phyloP scores from a whole-genome alignment of 2,797 vertebrate species.

The Poeciliopsis turneri region DNA sequence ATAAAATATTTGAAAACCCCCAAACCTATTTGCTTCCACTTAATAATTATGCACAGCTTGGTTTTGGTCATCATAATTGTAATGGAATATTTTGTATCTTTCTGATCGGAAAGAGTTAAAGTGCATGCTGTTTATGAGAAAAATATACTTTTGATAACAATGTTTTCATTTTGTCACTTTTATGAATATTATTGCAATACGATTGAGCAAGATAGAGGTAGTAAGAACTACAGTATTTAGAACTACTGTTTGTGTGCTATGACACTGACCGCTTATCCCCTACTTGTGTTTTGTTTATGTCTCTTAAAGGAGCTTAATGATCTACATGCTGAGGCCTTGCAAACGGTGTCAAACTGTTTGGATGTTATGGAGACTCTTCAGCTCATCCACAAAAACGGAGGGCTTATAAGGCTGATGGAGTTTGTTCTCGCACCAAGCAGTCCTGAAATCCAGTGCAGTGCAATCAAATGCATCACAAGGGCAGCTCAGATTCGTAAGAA shows the following conservation, averaged over 20 bases:
- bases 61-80: not conserved
- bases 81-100: not conserved
- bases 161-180: not conserved
- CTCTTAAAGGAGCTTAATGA: slow-evolving; percentile 84
- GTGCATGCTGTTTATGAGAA: not conserved
- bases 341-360: slow-evolving; percentile 87
- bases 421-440: slow-evolving; percentile 78
- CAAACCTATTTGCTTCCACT: not conserved
- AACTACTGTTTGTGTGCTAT: not conserved
- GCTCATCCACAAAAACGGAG: slow-evolving; percentile 80
- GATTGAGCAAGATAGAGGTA: not conserved
- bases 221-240: not conserved
- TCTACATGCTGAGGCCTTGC: slow-evolving; percentile 85
- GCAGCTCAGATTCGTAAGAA: slow-evolving; percentile 85
- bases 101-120: not conserved
- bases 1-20: not conserved
- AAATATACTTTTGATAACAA: not conserved
- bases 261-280: not conserved
- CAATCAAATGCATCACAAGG: slow-evolving; percentile 85
- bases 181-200: not conserved
- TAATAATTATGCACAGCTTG: not conserved
- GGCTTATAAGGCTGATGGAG: slow-evolving; percentile 83
- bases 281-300: not conserved
- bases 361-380: slow-evolving; percentile 80
- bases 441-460: slow-evolving; percentile 84